A percentile compares a stretch with the other conserved stretches of the same genome.
phyloP scores from a whole-genome alignment of 1,140 invertebrate genomes.

The Drosophila ohnishii region DNA sequence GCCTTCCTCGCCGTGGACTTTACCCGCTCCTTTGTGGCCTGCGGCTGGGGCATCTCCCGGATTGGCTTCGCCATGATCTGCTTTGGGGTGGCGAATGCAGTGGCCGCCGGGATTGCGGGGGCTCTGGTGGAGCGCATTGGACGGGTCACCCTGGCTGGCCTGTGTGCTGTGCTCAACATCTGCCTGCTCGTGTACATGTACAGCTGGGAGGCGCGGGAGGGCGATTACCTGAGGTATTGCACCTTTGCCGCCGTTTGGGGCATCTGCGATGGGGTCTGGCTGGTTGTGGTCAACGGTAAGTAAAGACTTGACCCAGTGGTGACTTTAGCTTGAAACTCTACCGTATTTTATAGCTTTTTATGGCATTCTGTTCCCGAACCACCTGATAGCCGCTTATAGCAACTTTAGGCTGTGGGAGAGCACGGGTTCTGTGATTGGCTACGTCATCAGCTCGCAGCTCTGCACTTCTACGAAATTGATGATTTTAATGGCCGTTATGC shows the following conservation, averaged over 20 bases:
- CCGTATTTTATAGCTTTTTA: constrained; percentile 88
- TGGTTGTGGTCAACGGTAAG: constrained; percentile 96
- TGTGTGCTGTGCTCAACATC: constrained; percentile 90
- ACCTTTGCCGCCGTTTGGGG: constrained; percentile 95
- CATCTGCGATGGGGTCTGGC: constrained; percentile 95
- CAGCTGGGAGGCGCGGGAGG: constrained; percentile 89
- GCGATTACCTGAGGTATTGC: constrained; percentile 90
- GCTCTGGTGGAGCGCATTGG: constrained; percentile 92
- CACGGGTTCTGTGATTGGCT: constrained; percentile 94
- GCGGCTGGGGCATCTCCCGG: constrained; percentile 93
- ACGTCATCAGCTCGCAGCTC: constrained; percentile 90
- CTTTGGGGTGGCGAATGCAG: constrained; percentile 92
- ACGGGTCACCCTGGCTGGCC: constrained; percentile 86
- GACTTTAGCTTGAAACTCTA: neutral
- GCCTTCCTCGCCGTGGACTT: constrained; percentile 95
- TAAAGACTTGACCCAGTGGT: constrained; percentile 19
- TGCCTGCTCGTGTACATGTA: constrained; percentile 87
- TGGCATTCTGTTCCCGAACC: constrained; percentile 93
- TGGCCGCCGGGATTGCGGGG: constrained; percentile 91
- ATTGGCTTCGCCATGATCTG: constrained; percentile 97
- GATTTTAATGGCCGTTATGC: constrained; percentile 88
- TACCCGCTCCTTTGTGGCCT: constrained; percentile 94
- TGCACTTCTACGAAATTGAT: constrained; percentile 91
- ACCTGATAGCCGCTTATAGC: constrained; percentile 95
- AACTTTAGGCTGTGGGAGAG: constrained; percentile 97